Base-by-base conservation (phyloP, 1,140 invertebrate species). In the Centruroides vittatus region DNA sequence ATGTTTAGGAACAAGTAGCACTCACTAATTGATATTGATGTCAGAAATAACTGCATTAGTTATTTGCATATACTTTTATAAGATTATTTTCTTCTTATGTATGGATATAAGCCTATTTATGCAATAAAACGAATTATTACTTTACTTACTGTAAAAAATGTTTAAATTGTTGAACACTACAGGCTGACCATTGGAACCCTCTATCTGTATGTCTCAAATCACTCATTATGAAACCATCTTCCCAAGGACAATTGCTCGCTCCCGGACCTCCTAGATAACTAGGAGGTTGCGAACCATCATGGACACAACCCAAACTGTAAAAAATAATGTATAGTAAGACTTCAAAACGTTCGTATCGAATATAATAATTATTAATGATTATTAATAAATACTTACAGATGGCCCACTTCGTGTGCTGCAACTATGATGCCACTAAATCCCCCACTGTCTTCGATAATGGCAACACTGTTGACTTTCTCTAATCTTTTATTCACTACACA, bases 351-450 rank as follows among this genome's bases (percentile, higher is more conserved):
- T 23, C 23, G 23, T 23, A 23, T 1, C 23, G 23, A 23, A 23
- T 23, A 23, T 23, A 23, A 23, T 23, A 23, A 23, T 23, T 1
- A 23, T 23, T 23, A 23, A 23, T 41, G 41, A 41, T 23, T 23
- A 23, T 23, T 23, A 23, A 23, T 23, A 23, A 55, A 55, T 65
- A 86, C 89, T 91, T 82, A 95, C 90, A 94, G 82, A 80, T 94
- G 91, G 65, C 91, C 91, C 66, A 94, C 89, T 88, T 95, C 92
- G 73, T 95, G 91, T 60, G 91, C 91, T 58, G 91, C 92, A 4
- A 95, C 92, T 71, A 95, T 95, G 71, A 95, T 94, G 53, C 92
- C 91, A 69, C 89, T 93, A 76, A 94, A 95, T 63, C 92, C 92
- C 61, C 92, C 92, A 13, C 90, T 94, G 73, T 95, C 92, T 76